Conservation (phyloP, 2,888 invertebrate species). For the Slavum lentiscoides region DNA sequence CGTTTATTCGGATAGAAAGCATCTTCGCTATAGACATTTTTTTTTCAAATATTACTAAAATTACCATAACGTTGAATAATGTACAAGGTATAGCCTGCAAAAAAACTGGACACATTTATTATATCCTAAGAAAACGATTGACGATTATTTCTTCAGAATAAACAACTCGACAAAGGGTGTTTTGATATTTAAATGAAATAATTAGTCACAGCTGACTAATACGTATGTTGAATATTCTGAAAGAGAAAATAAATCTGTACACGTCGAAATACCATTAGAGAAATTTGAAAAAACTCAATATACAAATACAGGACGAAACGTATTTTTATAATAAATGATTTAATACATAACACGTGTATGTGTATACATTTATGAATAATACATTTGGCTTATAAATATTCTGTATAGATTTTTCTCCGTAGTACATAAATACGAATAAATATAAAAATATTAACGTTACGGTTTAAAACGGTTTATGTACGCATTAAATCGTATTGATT, state of each 20-base stretch:
- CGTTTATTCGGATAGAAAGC: neutral
- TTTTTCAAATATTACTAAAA: neutral
- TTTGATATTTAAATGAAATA: neutral
- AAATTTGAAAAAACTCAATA: no score
- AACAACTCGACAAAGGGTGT: neutral
- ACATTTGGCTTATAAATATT: no score
- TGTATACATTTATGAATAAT: no score
- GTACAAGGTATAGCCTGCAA: neutral
- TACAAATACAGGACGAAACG: neutral
- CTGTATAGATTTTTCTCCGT: no score
- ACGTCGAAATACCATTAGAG: no score
- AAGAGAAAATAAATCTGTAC: neutral
- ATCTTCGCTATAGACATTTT: neutral
- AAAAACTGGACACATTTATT: constrained; percentile 6
- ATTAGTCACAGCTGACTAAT: neutral
- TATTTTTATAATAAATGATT: no score
- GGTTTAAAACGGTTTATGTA: no score
- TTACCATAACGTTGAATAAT: constrained; percentile 13
- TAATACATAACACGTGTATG: no score
- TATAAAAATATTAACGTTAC: no score
- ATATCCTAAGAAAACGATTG: no score
- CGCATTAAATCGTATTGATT: no score
- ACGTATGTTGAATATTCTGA: neutral
- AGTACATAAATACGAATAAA: no score
- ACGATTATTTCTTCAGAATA: neutral